Evolutionary conservation across 2,113 vertebrate genomes (phyloP), one percentile per base, ranked within the genome.

Genomic region (Romanogobio albipinnatus): DNA sequence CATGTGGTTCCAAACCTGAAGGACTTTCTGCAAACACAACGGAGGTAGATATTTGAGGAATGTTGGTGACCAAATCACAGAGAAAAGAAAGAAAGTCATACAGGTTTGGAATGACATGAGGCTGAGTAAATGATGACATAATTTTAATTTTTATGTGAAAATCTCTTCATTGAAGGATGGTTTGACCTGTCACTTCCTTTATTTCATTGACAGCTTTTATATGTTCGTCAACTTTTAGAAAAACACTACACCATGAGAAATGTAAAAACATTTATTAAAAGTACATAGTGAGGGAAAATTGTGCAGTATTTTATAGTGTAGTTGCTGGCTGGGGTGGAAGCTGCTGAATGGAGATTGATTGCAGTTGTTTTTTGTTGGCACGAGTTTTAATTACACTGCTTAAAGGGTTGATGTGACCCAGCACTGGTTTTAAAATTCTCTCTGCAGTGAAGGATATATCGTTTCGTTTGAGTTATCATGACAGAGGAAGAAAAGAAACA

Each of bases 351-450:
- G n/a, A 64, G 77, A 75, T 17, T 64, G 75, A 64, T 70, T 22
- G 3, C 14, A 80, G 8, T 56, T 47, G 56, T 80, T 76, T 45
- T n/a, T 90, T 89, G 89, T 92, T 29, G 89, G 90, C 88, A 86
- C 83, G 70, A 90, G 62, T 87, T 91, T 84, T 91, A 94, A 94
- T 95, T 92, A 91, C 29, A 7, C 86, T 84, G 86, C 82, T 88
- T 78, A 77, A 59, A 1, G 85, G 94, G 94, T 95, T 94, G 92
- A 90, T 83, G 90, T 95, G 94, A 95, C 94, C 94, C 89, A 92
- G 90, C 84, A 71, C 89, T 68, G 29, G 22, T 76, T 59, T 76
- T 74, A 14, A 15, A 22, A 62, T 29, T n/a, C 43, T 47, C 76
- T 84, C 88, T 61, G 89, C n/a, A 19, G 77, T 87, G 89, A 91